Evolutionary conservation across 2,888 invertebrate genomes (phyloP).

Genomic region (Leptogaster cylindrica): DNA sequence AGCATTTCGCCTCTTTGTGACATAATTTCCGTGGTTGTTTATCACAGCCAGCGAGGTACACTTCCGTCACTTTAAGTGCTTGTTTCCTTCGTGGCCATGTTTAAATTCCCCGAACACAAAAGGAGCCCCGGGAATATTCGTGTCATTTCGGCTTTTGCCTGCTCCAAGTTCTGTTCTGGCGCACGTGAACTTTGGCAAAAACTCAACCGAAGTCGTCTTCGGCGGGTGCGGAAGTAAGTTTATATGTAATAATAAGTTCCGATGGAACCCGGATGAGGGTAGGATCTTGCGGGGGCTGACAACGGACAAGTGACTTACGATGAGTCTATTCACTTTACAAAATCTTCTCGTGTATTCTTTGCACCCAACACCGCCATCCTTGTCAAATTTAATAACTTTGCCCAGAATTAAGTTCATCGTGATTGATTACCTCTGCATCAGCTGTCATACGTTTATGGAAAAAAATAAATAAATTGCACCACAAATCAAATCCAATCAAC

Average conservation of each 20-base stretch:
- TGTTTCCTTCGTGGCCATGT: background rate
- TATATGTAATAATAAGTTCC: background rate
- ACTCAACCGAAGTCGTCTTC: too few species aligned
- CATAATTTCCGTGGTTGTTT: constrained; percentile 2
- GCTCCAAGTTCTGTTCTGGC: background rate
- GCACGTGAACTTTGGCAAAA: background rate
- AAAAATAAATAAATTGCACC: too few species aligned
- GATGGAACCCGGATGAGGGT: background rate
- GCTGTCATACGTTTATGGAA: too few species aligned
- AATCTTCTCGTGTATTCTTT: background rate
- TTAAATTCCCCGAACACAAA: background rate
- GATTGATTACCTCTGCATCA: too few species aligned
- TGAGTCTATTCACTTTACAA: background rate
- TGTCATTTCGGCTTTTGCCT: background rate
- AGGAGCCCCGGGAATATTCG: background rate
- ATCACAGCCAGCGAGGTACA: background rate
- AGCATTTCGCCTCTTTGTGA: background rate
- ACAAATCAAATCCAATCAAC: too few species aligned
- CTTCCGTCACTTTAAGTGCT: constrained; percentile 11
- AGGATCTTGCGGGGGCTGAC: too few species aligned
- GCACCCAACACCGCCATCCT: background rate
- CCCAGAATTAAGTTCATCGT: background rate
- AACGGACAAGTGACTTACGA: constrained; percentile 3
- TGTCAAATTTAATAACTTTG: constrained; percentile 2
- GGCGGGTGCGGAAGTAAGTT: background rate